These are phyloP conservation scores for Pandemis cinnamomeana DNA, from an alignment of 2,888 invertebrate species.

Conservation along the genomic window DNA sequence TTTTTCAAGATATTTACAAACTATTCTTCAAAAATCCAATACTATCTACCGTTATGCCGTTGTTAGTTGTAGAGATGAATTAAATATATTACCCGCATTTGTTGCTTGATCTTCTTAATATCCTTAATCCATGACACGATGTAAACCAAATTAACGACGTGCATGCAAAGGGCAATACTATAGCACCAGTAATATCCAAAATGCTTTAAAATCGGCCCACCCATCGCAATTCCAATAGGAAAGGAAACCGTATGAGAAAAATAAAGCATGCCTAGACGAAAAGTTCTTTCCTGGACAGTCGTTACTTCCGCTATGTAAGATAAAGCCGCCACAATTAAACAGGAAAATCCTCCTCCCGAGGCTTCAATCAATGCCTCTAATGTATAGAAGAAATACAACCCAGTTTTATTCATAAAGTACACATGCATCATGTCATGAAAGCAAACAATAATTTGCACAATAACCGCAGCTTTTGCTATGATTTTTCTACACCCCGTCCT, in stretches of 20 bases:
- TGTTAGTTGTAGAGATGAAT: no score
- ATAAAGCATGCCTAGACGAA: constrained; percentile 53
- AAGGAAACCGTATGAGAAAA: constrained; percentile 52
- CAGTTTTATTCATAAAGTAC: constrained; percentile 17
- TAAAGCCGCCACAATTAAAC: constrained; percentile 49
- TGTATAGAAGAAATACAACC: constrained; percentile 44
- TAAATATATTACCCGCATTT: constrained; percentile 48
- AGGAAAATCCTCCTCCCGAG: constrained; percentile 49
- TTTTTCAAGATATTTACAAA: no score
- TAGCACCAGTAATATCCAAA: constrained; percentile 59
- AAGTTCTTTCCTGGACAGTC: constrained; percentile 50
- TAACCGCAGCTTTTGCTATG: constrained; percentile 20
- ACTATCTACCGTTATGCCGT: no score
- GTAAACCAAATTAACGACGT: constrained; percentile 49
- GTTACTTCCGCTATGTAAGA: constrained; percentile 53
- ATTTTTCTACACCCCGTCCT: constrained; percentile 30
- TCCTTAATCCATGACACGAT: constrained; percentile 48
- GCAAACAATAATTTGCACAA: constrained; percentile 20
- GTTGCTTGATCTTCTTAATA: constrained; percentile 47
- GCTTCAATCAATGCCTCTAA: constrained; percentile 51
- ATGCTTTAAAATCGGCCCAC: constrained; percentile 50
- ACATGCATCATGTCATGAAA: constrained; percentile 20
- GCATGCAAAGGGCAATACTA: constrained; percentile 46
- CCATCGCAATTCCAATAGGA: constrained; percentile 51
- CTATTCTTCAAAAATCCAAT: no score